A percentile compares a stretch with the other conserved stretches of the same genome.
These are phyloP conservation scores for Chloroceryle inda DNA, from an alignment of 2,797 vertebrate species.

Conservation along the genomic window DNA sequence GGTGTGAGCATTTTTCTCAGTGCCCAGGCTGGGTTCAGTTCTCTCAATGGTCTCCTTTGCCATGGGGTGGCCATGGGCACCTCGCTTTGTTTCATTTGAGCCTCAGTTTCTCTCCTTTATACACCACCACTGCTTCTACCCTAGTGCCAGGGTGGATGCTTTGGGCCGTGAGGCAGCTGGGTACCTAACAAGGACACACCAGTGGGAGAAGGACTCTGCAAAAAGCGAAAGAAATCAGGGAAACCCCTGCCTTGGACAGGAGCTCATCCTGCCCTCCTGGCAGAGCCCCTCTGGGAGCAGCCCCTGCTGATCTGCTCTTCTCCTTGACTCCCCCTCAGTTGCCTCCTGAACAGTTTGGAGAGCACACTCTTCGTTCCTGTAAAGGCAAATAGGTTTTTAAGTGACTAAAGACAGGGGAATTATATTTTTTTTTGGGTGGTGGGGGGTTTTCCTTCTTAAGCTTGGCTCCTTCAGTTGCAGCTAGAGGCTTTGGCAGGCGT, in stretches of 20 bases:
- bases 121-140: accelerated
- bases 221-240: accelerated
- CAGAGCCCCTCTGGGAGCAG: not conserved
- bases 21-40: not conserved
- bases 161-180: not conserved
- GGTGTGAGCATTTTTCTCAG: not conserved
- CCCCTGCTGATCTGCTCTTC: not conserved
- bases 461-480: not conserved
- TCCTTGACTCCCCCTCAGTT: not conserved
- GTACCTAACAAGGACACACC: not conserved
- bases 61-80: not conserved
- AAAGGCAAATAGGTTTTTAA: slow-evolving; percentile 59
- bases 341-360: slow-evolving; percentile 58
- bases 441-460: not conserved
- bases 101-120: not conserved
- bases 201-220: not conserved
- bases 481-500: not conserved
- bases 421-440: not conserved
- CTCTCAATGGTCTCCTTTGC: not conserved
- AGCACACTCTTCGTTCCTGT: slow-evolving; percentile 62
- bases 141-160: not conserved
- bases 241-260: not conserved
- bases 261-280: not conserved
- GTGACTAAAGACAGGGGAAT: slow-evolving; percentile 33
- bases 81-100: not conserved